Conservation (phyloP, 2,888 invertebrate genomes). For the Ophion costatus region DNA sequence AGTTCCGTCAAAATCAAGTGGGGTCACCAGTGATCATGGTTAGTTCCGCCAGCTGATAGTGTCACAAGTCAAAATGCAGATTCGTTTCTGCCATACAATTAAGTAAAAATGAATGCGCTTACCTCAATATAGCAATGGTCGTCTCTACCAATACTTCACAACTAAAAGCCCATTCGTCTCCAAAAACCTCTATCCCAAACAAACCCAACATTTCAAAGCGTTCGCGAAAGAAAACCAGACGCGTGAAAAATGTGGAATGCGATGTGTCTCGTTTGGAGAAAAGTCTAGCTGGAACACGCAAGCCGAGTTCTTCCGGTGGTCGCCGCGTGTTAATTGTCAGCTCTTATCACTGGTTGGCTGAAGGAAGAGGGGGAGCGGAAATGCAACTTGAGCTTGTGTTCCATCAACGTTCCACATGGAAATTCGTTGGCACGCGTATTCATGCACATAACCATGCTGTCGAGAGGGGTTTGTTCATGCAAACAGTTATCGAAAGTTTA, state of each 20-base stretch:
- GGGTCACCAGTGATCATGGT: too few relatives aligned
- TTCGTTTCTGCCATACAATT: too few relatives aligned
- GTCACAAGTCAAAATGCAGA: too few relatives aligned
- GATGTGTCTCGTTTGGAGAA: neutral
- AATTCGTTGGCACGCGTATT: conserved; percentile 30
- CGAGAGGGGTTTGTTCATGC: conserved; percentile 78
- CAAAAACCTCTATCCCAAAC: too few relatives aligned
- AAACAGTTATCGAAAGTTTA: conserved; percentile 83
- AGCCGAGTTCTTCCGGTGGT: conserved; percentile 28
- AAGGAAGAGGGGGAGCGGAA: neutral
- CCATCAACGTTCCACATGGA: conserved; percentile 33
- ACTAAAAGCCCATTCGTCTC: too few relatives aligned
- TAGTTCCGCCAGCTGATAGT: too few relatives aligned
- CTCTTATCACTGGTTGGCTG: conserved; percentile 69
- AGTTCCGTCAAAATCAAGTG: too few relatives aligned
- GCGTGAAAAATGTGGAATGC: neutral
- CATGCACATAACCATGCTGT: conserved; percentile 43
- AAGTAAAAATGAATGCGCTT: too few relatives aligned
- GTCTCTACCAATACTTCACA: too few relatives aligned
- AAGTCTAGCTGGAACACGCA: neutral
- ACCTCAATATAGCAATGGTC: too few relatives aligned
- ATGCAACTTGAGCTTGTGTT: conserved; percentile 21
- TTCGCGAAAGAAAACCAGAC: too few relatives aligned
- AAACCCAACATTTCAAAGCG: too few relatives aligned
- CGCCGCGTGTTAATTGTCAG: conserved; percentile 76